Evolutionary conservation across 2,797 vertebrate species (phyloP).

Genomic region (Halcyon leucocephala): DNA sequence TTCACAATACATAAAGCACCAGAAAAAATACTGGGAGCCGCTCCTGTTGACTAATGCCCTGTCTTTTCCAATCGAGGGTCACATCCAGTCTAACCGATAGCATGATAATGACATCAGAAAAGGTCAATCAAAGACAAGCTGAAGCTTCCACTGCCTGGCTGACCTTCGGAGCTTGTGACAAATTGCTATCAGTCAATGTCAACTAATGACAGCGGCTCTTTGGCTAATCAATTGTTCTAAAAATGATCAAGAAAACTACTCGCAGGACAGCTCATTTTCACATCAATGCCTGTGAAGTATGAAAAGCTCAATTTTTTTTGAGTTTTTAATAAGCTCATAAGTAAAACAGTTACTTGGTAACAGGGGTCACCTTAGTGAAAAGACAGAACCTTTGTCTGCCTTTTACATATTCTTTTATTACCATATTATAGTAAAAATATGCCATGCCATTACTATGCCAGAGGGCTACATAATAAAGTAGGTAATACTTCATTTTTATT

Average conservation of each 20-base stretch:
- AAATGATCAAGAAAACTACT: conserved; percentile 88
- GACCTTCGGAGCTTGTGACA: conserved; percentile 92
- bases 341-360: conserved; percentile 88
- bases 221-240: conserved; percentile 89
- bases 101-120: conserved; percentile 82
- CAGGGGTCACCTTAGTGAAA: conserved; percentile 87
- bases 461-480: conserved; percentile 81
- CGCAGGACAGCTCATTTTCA: conserved; percentile 87
- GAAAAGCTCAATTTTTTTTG: conserved; percentile 84
- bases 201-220: conserved; percentile 88
- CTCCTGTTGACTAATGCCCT: conserved; percentile 80
- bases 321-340: conserved; percentile 90
- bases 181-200: conserved; percentile 90
- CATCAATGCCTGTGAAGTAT: conserved; percentile 87
- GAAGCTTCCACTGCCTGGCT: conserved; percentile 82
- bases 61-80: conserved; percentile 81
- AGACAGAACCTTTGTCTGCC: conserved; percentile 83
- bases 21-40: conserved; percentile 62
- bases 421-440: conserved; percentile 84
- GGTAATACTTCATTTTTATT: conserved; percentile 56
- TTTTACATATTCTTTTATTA: conserved; percentile 86
- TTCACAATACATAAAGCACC: conserved; percentile 71
- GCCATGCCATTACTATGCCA: conserved; percentile 78
- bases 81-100: conserved; percentile 84
- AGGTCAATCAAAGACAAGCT: conserved; percentile 87